Conservation (phyloP, 35 echinoderm and acorn worm genomes). For the Apostichopus japonicus region DNA sequence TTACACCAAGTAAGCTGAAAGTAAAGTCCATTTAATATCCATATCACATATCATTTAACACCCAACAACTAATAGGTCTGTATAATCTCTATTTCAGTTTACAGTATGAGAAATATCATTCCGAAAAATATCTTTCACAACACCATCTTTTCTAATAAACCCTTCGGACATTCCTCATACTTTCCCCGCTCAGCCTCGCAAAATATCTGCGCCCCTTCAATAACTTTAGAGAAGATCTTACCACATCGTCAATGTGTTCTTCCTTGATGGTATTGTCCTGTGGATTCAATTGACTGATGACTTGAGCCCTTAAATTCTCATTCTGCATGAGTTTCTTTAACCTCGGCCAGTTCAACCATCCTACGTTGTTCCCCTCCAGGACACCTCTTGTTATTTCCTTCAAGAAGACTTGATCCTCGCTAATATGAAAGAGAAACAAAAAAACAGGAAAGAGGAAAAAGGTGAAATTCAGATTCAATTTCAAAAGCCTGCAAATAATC, state of each 20-base stretch:
- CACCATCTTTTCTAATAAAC: too few relatives aligned
- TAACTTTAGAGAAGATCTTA: conserved; percentile 8
- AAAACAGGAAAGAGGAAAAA: too few relatives aligned
- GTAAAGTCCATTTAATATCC: too few relatives aligned
- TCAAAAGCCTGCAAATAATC: too few relatives aligned
- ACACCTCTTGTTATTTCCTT: conserved; percentile 96
- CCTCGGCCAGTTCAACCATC: conserved; percentile 96
- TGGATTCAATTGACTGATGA: conserved; percentile 93
- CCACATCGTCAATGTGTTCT: conserved; percentile 95
- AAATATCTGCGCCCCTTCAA: too few relatives aligned
- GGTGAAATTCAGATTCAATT: too few relatives aligned
- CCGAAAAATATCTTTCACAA: too few relatives aligned
- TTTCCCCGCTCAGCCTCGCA: not conserved
- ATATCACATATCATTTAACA: too few relatives aligned
- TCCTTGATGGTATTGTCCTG: conserved; percentile 93
- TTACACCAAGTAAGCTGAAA: too few relatives aligned
- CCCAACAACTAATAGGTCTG: too few relatives aligned
- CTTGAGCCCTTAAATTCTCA: conserved; percentile 93
- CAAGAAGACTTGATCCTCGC: conserved; percentile 95
- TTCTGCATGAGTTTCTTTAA: conserved; percentile 99
- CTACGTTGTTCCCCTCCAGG: conserved; percentile 95
- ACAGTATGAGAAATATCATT: too few relatives aligned
- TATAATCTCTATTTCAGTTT: too few relatives aligned
- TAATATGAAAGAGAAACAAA: conserved; percentile 9
- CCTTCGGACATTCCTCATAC: not conserved